Conservation (phyloP, 1,140 invertebrate genomes). For the Laupala kohalensis region DNA sequence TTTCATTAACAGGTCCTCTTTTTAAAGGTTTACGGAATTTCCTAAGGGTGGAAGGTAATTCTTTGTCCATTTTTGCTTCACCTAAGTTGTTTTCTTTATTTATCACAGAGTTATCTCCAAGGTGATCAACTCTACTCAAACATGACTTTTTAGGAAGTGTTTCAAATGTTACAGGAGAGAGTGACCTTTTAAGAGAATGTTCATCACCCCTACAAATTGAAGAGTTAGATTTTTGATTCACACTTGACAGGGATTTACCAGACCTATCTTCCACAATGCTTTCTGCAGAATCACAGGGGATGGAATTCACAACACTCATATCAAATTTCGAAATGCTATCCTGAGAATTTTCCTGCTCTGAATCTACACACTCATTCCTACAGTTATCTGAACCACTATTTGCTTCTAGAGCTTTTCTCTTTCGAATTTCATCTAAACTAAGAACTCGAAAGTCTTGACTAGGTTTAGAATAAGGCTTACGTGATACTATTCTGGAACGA, state of each 20-base stretch:
- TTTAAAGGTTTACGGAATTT: not conserved
- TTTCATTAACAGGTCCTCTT: not conserved
- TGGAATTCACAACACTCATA: not conserved
- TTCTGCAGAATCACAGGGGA: not conserved
- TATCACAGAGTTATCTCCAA: not conserved
- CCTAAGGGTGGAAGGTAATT: not conserved
- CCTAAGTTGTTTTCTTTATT: not conserved
- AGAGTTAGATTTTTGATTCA: not conserved
- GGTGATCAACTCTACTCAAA: not conserved
- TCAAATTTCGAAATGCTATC: not conserved
- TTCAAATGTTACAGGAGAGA: not conserved
- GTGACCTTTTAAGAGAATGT: not conserved
- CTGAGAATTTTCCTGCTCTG: not conserved
- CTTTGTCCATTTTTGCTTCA: constrained; percentile 18
- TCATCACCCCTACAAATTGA: not conserved
- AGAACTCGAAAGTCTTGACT: constrained; percentile 33
- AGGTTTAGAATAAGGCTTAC: not conserved
- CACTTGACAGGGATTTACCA: not conserved
- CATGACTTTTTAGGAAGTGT: not conserved
- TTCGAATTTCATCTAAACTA: constrained; percentile 47
- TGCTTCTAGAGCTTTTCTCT: constrained; percentile 52
- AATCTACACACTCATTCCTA: not conserved
- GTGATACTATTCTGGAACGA: not conserved
- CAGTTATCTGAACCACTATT: not conserved
- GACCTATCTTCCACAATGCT: not conserved